Percentiles rank a stretch among this genome's conserved stretches.
phyloP scores from a whole-genome alignment of 2,797 vertebrate genomes.

The Phoebastria nigripes region DNA sequence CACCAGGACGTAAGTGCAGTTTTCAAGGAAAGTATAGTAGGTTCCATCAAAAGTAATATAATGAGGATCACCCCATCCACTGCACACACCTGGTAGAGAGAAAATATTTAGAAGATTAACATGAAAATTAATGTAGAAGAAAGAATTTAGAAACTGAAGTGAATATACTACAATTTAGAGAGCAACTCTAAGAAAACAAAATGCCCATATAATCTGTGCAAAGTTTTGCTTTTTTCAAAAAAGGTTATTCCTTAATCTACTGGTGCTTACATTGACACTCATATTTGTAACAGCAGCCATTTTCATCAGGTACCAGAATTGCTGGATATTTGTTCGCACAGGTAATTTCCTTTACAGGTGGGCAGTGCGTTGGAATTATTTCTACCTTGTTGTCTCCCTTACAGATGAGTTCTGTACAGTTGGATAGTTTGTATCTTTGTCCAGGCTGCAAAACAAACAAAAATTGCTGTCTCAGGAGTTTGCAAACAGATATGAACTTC shows the following conservation, averaged over 20 bases:
- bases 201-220: not conserved
- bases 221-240: not conserved
- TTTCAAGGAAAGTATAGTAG: conserved; percentile 80
- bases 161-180: not conserved
- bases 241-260: not conserved
- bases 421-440: conserved; percentile 74
- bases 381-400: conserved; percentile 62
- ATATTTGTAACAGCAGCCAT: conserved; percentile 83
- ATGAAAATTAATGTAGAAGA: not conserved
- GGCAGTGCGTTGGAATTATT: conserved; percentile 50
- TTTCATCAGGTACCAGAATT: conserved; percentile 68
- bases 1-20: conserved; percentile 79
- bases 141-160: not conserved
- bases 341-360: conserved; percentile 3
- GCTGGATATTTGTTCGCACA: conserved; percentile 79
- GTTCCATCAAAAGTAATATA: conserved; percentile 80
- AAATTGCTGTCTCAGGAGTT: not conserved
- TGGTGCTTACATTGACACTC: conserved; percentile 87
- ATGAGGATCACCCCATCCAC: conserved; percentile 81
- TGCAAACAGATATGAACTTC: not conserved
- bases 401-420: conserved; percentile 79
- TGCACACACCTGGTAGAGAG: conserved; percentile 72
- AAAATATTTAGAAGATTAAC: not conserved
- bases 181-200: not conserved
- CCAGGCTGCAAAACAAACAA: conserved; percentile 72